Base-by-base conservation (phyloP, 2,888 invertebrate genomes). In the Dryobota labecula region DNA sequence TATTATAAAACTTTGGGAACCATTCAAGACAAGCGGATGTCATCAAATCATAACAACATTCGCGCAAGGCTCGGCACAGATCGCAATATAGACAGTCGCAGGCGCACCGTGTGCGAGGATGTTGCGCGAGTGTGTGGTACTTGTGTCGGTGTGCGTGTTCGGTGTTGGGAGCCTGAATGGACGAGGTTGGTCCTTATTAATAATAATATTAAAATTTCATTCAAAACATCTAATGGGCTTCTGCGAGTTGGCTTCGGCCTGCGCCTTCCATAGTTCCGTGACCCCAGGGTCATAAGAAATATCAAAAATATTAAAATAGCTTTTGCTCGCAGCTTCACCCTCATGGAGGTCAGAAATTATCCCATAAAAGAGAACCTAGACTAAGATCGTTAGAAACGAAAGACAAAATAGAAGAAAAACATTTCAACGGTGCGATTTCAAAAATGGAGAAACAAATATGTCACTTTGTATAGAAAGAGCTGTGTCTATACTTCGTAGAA, bases 11-110 rank as follows among this genome's bases (percentile, higher is more conserved):
- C 76, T 89, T 93, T 94, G 92, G 88, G 86, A 86, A 86, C 64
- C 91, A 38, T 81, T 62, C 20, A 11, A 51, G 36, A 86, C 83
- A 84, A 88, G 84, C 88, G 80, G 78, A 86, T 88, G 90, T 83
- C 78, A 84, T 76, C 83, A 88, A 89, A 85, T 87, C 91, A 92
- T 88, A 94, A 93, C 92, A 93, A 83, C 74, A 80, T 84, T 81
- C 75, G 81, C 87, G 81, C 78, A 86, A 70, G 70, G 58, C 68
- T 68, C 86, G 74, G 77, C 74, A 58, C 88, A 90, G 88, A 90
- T 76, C 68, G 72, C 76, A 75, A 75, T 78, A 75, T 78, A 75
- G 82, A 63, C 80, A 76, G 85, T 84, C 78, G 79, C 61, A 75
- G 74, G 75, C 68, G 65, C 64, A 51, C 18, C 69, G 70, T 54